A percentile compares a stretch with the other conserved stretches of the same genome.
Evolutionary conservation across 53 echinoderm and acorn worm species (phyloP).

Genomic region (Luidia sarsii): DNA sequence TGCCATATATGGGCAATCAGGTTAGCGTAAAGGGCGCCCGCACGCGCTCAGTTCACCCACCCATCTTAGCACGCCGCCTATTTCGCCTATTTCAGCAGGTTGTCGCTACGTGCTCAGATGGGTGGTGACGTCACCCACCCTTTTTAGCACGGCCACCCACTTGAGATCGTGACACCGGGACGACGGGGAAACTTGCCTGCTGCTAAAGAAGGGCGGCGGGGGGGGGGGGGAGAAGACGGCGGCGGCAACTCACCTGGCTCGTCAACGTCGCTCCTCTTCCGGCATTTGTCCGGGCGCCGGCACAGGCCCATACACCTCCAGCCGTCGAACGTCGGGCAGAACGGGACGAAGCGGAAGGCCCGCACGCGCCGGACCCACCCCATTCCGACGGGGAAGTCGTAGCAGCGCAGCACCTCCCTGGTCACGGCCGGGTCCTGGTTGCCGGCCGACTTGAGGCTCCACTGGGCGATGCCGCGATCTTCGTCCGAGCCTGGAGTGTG

Average conservation of each 20-base stretch:
- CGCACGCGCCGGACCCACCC: constrained; percentile 23
- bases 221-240: too few relatives aligned
- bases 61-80: too few relatives aligned
- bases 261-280: background rate
- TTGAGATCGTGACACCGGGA: too few relatives aligned
- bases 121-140: too few relatives aligned
- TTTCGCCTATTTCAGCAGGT: too few relatives aligned
- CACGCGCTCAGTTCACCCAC: too few relatives aligned
- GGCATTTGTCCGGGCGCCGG: background rate
- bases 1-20: too few relatives aligned
- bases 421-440: constrained; percentile 26
- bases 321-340: constrained; percentile 69
- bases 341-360: constrained; percentile 56
- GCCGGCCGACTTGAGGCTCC: constrained; percentile 40
- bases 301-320: constrained; percentile 7
- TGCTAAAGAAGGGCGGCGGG: too few relatives aligned
- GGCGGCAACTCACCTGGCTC: background rate
- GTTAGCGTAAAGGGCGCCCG: too few relatives aligned
- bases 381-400: constrained; percentile 72
- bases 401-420: constrained; percentile 42
- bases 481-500: constrained; percentile 61
- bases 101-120: too few relatives aligned
- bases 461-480: constrained; percentile 62
- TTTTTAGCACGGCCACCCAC: too few relatives aligned
- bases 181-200: too few relatives aligned